phyloP scores from a whole-genome alignment of 2,113 vertebrate species.

The Corythornis vintsioides region DNA sequence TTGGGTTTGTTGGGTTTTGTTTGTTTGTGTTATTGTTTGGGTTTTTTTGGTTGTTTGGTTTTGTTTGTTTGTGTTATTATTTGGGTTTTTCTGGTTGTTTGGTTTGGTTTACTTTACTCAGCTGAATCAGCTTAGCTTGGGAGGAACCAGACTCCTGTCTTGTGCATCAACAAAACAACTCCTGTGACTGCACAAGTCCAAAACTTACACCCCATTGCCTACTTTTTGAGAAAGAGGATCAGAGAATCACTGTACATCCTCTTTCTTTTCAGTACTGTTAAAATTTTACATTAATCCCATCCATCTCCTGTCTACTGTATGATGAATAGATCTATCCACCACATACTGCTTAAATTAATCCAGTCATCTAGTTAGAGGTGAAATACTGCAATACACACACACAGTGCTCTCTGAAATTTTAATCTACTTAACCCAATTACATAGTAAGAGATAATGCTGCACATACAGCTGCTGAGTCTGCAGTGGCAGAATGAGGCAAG shows the following conservation, averaged over 20 bases:
- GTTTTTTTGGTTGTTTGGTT: no score
- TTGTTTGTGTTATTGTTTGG: no score
- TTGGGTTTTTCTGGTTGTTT: no score
- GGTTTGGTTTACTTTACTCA: background rate
- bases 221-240: background rate
- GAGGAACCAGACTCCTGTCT: background rate
- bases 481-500: background rate
- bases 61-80: background rate
- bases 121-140: background rate
- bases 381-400: background rate
- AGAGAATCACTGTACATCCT: background rate
- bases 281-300: background rate
- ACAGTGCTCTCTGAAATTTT: background rate
- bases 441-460: background rate
- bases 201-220: background rate
- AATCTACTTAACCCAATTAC: constrained; percentile 27
- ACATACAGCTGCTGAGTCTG: background rate
- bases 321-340: background rate
- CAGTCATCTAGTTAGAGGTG: background rate
- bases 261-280: background rate
- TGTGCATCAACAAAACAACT: background rate
- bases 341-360: background rate
- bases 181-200: background rate
- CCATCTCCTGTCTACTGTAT: background rate
- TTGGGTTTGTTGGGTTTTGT: background rate